phyloP scores from a whole-genome alignment of 2,113 vertebrate genomes.

The Bos taurus region ARS-UCD2.0 NC_037328.1:135622501-135623000 shows the following conservation, averaged over 20 bases:
- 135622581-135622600: slow-evolving; percentile 19
- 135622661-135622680: no score
- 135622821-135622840: not conserved
- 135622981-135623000: not conserved
- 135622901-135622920: not conserved
- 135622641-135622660: no score
- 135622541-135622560: not conserved
- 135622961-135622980: not conserved
- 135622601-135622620: not conserved
- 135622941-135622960: not conserved
- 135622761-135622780: no score
- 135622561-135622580: not conserved
- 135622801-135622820: no score
- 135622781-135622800: no score
- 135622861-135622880: not conserved
- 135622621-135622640: not conserved
- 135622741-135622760: no score
- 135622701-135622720: no score
- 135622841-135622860: not conserved
- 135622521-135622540: slow-evolving; percentile 12
- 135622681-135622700: no score
- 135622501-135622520: not conserved
- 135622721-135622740: no score
- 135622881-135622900: not conserved
- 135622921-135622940: not conserved